Evolutionary conservation across 2,113 vertebrate species (phyloP).

Genomic region (Gallinago undulata): DNA sequence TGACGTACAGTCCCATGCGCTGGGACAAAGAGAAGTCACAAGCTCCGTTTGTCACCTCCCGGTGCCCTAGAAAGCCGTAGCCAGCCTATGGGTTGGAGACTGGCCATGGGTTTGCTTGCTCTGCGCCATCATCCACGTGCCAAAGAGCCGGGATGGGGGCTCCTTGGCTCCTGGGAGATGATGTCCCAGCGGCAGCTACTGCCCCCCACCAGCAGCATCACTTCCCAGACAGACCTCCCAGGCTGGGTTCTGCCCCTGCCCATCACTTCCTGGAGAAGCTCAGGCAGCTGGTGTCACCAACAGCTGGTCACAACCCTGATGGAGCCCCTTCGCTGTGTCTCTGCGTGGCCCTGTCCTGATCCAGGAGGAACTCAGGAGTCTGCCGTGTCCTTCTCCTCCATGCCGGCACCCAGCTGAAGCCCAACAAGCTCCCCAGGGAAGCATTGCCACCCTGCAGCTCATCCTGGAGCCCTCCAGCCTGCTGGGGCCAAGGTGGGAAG

Average conservation of each 20-base stretch:
- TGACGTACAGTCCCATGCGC: constrained; percentile 16
- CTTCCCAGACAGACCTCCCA: background rate
- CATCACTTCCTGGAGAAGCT: background rate
- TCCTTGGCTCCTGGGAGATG: background rate
- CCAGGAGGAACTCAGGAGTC: background rate
- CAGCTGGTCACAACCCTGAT: background rate
- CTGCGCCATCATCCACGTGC: background rate
- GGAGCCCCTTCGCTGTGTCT: background rate
- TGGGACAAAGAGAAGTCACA: constrained; percentile 51
- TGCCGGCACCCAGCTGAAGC: background rate
- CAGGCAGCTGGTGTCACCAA: background rate
- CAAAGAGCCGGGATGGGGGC: background rate
- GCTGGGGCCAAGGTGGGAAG: background rate
- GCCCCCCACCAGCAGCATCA: background rate
- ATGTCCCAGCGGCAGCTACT: background rate
- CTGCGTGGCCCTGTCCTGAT: background rate
- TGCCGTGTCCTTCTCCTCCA: fast-evolving
- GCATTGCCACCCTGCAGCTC: background rate
- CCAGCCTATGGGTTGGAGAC: background rate
- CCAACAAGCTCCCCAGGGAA: background rate
- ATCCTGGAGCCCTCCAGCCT: background rate
- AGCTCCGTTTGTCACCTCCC: constrained; percentile 21
- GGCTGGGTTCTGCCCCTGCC: background rate
- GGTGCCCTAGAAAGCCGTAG: constrained; percentile 16
- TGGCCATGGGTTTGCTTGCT: background rate